A percentile compares a stretch with the other conserved stretches of the same genome.
phyloP scores from a whole-genome alignment of 2,113 vertebrate species.

The Eira barbara region DNA sequence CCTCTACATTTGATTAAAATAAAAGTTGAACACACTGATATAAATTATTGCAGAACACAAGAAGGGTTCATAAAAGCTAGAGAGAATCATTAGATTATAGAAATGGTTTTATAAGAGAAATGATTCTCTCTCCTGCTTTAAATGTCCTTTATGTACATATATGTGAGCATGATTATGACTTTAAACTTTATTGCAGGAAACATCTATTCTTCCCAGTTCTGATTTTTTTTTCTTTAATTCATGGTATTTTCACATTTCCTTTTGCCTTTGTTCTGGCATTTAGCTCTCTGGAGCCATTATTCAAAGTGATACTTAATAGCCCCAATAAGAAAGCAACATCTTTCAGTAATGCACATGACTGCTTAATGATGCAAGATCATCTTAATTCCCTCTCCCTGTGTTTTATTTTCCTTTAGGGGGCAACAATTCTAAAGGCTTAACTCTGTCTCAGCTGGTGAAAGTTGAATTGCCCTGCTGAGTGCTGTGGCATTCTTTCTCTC shows the following conservation, averaged over 20 bases:
- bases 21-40: constrained; percentile 31
- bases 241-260: constrained; percentile 41
- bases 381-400: constrained; percentile 50
- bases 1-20: constrained; percentile 65
- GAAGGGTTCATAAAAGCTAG: not conserved
- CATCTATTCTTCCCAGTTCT: not conserved
- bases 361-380: constrained; percentile 63
- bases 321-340: constrained; percentile 35
- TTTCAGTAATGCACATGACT: constrained; percentile 9
- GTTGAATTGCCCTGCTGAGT: constrained; percentile 60
- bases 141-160: not conserved
- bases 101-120: not conserved
- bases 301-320: constrained; percentile 44
- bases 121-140: not conserved
- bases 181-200: constrained; percentile 24
- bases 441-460: constrained; percentile 66
- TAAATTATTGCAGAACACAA: constrained; percentile 49
- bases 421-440: constrained; percentile 71
- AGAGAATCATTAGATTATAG: not conserved
- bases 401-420: constrained; percentile 75
- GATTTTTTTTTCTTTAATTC: not conserved
- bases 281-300: constrained; percentile 28
- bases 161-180: not conserved
- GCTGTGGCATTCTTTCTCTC: constrained; percentile 44
- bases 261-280: constrained; percentile 44